Evolutionary conservation across 2,113 vertebrate species (phyloP).

Genomic region (Myotis lucifugus): DNA sequence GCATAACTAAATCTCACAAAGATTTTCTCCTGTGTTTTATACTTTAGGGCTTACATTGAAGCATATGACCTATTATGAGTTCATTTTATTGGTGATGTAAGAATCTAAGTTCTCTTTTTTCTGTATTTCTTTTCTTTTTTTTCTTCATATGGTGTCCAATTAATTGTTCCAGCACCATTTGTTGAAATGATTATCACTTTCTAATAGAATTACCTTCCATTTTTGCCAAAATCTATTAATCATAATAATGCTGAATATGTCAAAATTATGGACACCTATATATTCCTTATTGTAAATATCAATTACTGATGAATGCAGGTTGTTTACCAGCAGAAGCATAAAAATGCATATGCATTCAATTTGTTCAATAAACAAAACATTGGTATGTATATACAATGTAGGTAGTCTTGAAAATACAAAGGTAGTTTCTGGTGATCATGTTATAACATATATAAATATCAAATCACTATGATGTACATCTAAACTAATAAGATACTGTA

Average conservation of each 20-base stretch:
- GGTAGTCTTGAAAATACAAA: background rate
- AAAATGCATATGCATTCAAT: background rate
- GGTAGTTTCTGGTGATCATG: background rate
- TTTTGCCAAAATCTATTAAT: conserved; percentile 38
- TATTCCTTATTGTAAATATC: background rate
- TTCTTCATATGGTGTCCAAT: background rate
- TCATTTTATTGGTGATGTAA: background rate
- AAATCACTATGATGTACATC: background rate
- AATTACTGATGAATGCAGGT: background rate
- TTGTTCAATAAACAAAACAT: background rate
- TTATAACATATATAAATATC: background rate
- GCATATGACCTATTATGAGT: background rate
- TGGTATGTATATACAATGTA: background rate
- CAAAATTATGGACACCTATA: background rate
- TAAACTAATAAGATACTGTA: background rate
- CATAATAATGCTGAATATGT: background rate
- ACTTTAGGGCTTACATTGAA: background rate
- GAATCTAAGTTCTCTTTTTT: background rate
- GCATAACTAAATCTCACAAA: background rate
- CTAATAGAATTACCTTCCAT: background rate
- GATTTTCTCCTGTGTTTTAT: background rate
- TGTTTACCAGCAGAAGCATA: background rate
- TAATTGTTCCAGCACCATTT: background rate
- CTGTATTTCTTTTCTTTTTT: background rate
- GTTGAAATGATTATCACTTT: background rate